These are phyloP conservation scores for Smutsia gigantea DNA, from an alignment of 2,797 vertebrate species.

Conservation along the genomic window DNA sequence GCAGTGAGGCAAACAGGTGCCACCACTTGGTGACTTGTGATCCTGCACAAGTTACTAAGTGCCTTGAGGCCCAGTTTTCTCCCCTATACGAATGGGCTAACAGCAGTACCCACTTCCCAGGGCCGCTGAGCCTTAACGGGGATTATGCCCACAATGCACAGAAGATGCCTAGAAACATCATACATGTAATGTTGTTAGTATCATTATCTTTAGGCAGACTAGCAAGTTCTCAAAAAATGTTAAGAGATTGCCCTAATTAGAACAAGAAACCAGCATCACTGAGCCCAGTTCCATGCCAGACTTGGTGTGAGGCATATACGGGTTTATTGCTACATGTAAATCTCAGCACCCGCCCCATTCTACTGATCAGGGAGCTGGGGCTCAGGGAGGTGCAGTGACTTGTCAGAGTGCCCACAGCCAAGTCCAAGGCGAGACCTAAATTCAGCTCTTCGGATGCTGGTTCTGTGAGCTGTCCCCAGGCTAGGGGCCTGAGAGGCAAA, in stretches of 20 bases:
- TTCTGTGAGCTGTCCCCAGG: background rate
- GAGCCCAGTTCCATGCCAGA: background rate
- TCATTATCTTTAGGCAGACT: background rate
- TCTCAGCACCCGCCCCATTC: background rate
- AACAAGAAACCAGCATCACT: background rate
- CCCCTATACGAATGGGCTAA: background rate
- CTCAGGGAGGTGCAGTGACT: background rate
- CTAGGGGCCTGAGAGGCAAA: background rate
- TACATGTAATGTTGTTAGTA: background rate
- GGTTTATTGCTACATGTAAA: background rate
- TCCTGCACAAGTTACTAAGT: background rate
- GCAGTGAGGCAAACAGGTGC: background rate
- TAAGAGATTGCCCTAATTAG: background rate
- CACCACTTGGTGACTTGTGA: background rate
- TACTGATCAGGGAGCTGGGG: background rate
- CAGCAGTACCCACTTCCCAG: background rate
- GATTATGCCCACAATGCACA: background rate
- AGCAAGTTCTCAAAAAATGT: background rate
- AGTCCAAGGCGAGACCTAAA: background rate
- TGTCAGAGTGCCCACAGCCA: background rate
- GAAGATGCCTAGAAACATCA: background rate
- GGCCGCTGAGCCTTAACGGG: background rate
- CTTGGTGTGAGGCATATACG: accelerated
- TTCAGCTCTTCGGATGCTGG: background rate
- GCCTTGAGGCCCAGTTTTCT: background rate